Evolutionary conservation across 2,888 invertebrate genomes (phyloP).

Genomic region (Nemotelus pantherinus): DNA sequence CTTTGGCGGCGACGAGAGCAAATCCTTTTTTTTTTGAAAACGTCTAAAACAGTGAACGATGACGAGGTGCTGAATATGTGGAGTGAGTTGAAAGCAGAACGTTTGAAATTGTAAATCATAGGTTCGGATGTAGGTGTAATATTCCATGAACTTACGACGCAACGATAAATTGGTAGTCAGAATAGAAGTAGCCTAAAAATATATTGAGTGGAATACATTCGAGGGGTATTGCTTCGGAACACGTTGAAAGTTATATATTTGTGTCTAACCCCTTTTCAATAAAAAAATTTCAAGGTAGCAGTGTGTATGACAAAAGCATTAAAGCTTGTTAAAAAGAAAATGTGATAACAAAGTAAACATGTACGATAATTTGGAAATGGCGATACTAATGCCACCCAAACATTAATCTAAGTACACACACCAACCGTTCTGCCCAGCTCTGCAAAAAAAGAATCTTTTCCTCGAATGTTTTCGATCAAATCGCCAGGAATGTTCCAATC

Average conservation of each 20-base stretch:
- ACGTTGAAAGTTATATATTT: not conserved
- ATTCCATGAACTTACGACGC: not conserved
- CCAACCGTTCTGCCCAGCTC: too few species aligned
- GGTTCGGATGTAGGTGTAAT: slow-evolving; percentile 10
- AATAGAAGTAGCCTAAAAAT: not conserved
- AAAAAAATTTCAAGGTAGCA: too few species aligned
- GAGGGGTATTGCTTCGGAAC: not conserved
- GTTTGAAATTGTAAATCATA: slow-evolving; percentile 5
- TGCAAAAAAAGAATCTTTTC: too few species aligned
- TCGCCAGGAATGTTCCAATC: slow-evolving; percentile 30
- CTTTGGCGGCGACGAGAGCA: not conserved
- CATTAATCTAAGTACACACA: too few species aligned
- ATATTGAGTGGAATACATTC: slow-evolving; percentile 9
- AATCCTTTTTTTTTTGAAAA: slow-evolving; percentile 42
- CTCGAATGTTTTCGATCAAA: not conserved
- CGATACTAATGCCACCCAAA: too few species aligned
- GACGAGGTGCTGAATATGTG: slow-evolving; percentile 23
- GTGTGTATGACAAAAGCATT: too few species aligned
- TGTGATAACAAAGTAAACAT: too few species aligned
- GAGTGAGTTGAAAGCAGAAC: slow-evolving; percentile 8
- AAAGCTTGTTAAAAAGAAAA: too few species aligned
- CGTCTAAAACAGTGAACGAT: slow-evolving; percentile 46
- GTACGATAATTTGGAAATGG: too few species aligned
- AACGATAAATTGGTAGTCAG: too few species aligned
- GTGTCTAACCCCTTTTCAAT: too few species aligned